These are phyloP conservation scores for Rhadina sibilatrix DNA, from an alignment of 2,113 vertebrate genomes.

Conservation along the genomic window DNA sequence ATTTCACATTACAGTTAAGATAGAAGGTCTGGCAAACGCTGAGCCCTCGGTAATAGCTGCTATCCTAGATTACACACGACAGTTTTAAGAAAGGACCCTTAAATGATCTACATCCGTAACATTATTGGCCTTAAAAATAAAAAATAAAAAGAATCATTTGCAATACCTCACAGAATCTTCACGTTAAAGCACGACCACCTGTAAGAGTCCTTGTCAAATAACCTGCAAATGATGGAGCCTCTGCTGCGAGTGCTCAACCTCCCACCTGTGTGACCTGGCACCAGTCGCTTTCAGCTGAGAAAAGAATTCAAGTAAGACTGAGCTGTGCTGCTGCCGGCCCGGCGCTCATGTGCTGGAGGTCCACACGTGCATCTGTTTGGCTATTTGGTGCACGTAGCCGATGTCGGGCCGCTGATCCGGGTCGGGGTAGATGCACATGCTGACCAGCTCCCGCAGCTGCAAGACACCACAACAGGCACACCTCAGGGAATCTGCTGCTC, in stretches of 20 bases:
- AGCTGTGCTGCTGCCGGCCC: conserved; percentile 32
- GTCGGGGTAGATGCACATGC: conserved; percentile 86
- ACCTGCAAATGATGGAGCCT: conserved; percentile 43
- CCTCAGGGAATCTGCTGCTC: fast-evolving
- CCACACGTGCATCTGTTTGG: conserved; percentile 87
- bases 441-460: conserved; percentile 85
- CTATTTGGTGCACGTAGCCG: conserved; percentile 82
- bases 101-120: conserved; percentile 67
- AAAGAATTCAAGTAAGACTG: conserved; percentile 74
- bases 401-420: conserved; percentile 82
- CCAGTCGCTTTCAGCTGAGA: conserved; percentile 59
- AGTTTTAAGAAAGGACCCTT: conserved; percentile 71
- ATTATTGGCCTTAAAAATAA: conserved; percentile 33
- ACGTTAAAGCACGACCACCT: conserved; percentile 50
- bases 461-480: background rate
- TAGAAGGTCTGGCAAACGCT: background rate
- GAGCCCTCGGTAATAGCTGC: conserved; percentile 16
- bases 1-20: conserved; percentile 78
- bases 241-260: conserved; percentile 31
- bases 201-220: conserved; percentile 62
- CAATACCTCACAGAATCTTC: conserved; percentile 57
- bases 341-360: conserved; percentile 79
- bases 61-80: conserved; percentile 70
- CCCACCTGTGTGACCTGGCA: conserved; percentile 34
- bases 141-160: conserved; percentile 36